Evolutionary conservation across 2,797 vertebrate species (phyloP), one percentile per base, ranked within the genome.

Genomic region (Coregonus sp.): DNA sequence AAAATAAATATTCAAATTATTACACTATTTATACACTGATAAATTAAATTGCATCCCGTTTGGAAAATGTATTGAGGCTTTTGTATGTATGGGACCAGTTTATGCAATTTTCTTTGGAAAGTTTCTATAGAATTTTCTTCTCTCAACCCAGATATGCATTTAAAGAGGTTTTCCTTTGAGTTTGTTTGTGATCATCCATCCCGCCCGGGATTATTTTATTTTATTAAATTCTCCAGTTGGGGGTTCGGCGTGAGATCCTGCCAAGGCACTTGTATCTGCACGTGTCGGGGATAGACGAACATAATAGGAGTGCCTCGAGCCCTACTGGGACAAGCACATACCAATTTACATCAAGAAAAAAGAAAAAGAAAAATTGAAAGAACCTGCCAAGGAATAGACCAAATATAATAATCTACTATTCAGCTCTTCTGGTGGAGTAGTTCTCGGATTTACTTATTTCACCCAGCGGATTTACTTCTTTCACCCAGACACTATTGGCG

Each of bases 191-290:
- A 78, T 88, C 63, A 63, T 20, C 25, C 20, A 63, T 25, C 6
- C 59, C 59, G 11, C 59, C 67, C 76, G 74, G 76, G 83, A 83
- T 89, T 73, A 81, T 88, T 80, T 83, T n/a, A 35, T 85, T 86
- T 90, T 89, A 82, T 83, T 89, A 91, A 92, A 88, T 90, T 86
- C 89, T 89, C 86, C 84, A 79, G 89, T 92, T 89, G 89, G 87
- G 86, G 91, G 81, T 85, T 84, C 85, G 82, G 88, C 90, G 82
- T 86, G 90, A 90, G 89, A 86, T 92, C 85, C 82, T 78, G 81
- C 85, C 89, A 88, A 84, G 76, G 68, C 75, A 81, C 87, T 87
- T 91, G 89, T 92, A 87, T 87, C 79, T 91, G 87, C 88, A 91
- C 84, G 81, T 93, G 92, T 93, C 91, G 86, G 70, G 85, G 84